Conservation (phyloP, 1,140 invertebrate genomes). For the Tyrophagus putrescentiae region DNA sequence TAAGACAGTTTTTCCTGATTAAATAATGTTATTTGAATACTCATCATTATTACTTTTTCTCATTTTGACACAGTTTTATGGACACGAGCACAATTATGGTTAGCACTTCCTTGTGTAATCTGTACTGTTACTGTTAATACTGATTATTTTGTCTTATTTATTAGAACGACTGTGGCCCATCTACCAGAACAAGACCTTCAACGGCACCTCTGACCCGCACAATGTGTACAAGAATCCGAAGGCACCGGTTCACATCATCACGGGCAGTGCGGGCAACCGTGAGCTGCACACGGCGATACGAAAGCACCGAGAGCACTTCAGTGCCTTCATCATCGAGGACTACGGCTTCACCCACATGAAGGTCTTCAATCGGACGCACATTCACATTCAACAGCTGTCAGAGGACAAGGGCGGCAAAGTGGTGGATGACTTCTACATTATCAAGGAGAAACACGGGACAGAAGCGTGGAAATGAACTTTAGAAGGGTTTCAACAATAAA, state of each 20-base stretch:
- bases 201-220: constrained; percentile 50
- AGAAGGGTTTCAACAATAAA: no score
- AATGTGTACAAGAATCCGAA: constrained; percentile 66
- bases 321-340: constrained; percentile 64
- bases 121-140: no score
- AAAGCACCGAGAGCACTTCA: constrained; percentile 69
- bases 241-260: constrained; percentile 75
- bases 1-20: no score
- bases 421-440: constrained; percentile 57
- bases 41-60: no score
- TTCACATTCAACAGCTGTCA: constrained; percentile 80
- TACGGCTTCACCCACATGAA: constrained; percentile 82
- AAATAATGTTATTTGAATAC: no score
- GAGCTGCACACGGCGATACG: constrained; percentile 41
- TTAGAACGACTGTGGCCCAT: constrained; percentile 79
- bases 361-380: constrained; percentile 63
- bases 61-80: constrained; percentile 87
- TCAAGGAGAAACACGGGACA: constrained; percentile 44
- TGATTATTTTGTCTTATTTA: no score
- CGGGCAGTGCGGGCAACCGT: constrained; percentile 28
- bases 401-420: constrained; percentile 47
- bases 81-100: constrained; percentile 92
- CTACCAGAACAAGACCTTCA: constrained; percentile 61
- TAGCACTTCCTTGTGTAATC: no score
- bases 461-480: constrained; percentile 13